A percentile compares a stretch with the other conserved stretches of the same genome.
These are phyloP conservation scores for Mystacornis crossleyi DNA, from an alignment of 2,113 vertebrate genomes.

Conservation along the genomic window DNA sequence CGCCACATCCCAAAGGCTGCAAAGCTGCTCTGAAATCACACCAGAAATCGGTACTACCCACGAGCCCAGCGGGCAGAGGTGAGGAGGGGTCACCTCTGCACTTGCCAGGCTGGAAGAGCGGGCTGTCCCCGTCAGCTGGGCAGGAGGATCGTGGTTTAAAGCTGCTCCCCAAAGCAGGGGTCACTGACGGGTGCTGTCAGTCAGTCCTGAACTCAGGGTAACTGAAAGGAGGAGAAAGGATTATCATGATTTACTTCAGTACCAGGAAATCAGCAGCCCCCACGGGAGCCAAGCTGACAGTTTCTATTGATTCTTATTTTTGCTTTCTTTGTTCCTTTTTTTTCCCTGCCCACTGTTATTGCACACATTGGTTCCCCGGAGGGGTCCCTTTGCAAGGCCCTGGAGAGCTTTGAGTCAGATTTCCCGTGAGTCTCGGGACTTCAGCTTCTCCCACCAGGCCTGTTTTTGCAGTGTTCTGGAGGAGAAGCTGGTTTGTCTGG, in stretches of 20 bases:
- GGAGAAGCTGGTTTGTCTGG: not conserved
- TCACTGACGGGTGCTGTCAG: not conserved
- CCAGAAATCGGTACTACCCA: not conserved
- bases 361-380: not conserved
- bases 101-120: not conserved
- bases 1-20: not conserved
- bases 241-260: not conserved
- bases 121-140: not conserved
- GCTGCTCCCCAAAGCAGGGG: not conserved
- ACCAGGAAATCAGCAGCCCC: not conserved
- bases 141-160: not conserved
- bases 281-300: not conserved
- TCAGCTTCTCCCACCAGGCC: not conserved
- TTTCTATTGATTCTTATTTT: not conserved
- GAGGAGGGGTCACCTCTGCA: not conserved
- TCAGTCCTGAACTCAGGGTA: slow-evolving; percentile 36
- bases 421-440: not conserved
- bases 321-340: not conserved
- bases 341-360: not conserved
- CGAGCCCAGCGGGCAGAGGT: not conserved
- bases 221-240: not conserved
- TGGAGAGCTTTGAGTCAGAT: not conserved
- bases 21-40: not conserved
- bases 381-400: not conserved
- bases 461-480: not conserved